phyloP scores from a whole-genome alignment of 2,888 invertebrate species.

The Clepsis dumicolana region DNA sequence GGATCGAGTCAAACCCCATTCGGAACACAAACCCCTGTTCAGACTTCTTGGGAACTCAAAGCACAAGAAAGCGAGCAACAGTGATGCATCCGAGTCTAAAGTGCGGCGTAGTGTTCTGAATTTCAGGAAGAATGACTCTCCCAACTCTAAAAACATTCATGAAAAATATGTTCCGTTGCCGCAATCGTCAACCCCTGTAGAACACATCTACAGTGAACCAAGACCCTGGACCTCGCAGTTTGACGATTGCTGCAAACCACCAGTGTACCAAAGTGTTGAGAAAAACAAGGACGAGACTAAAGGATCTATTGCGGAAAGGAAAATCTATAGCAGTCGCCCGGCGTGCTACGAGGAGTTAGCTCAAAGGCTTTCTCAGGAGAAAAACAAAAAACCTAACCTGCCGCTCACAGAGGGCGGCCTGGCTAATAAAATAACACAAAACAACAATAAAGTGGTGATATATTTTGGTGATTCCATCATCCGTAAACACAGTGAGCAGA shows the following conservation, averaged over 20 bases:
- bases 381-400: slow-evolving; percentile 74
- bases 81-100: slow-evolving; percentile 72
- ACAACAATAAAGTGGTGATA: slow-evolving; percentile 89
- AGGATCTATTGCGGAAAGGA: slow-evolving; percentile 68
- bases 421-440: slow-evolving; percentile 80
- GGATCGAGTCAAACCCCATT: slow-evolving; percentile 74
- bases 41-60: slow-evolving; percentile 78
- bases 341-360: slow-evolving; percentile 83
- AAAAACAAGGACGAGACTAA: slow-evolving; percentile 72
- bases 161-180: slow-evolving; percentile 81
- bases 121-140: slow-evolving; percentile 72
- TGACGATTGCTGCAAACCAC: slow-evolving; percentile 78
- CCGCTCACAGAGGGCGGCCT: slow-evolving; percentile 65
- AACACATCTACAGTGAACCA: slow-evolving; percentile 79
- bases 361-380: slow-evolving; percentile 78
- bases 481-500: slow-evolving; percentile 79
- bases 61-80: slow-evolving; percentile 71
- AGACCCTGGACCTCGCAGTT: slow-evolving; percentile 72
- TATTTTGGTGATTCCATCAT: slow-evolving; percentile 90
- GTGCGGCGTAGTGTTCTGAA: slow-evolving; percentile 76
- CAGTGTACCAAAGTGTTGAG: slow-evolving; percentile 80
- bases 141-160: slow-evolving; percentile 71
- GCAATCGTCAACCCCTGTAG: slow-evolving; percentile 67
- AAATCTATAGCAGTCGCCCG: slow-evolving; percentile 71
- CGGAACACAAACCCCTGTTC: slow-evolving; percentile 77